phyloP scores from a whole-genome alignment of 2,888 invertebrate genomes.

The Papilio protenor region DNA sequence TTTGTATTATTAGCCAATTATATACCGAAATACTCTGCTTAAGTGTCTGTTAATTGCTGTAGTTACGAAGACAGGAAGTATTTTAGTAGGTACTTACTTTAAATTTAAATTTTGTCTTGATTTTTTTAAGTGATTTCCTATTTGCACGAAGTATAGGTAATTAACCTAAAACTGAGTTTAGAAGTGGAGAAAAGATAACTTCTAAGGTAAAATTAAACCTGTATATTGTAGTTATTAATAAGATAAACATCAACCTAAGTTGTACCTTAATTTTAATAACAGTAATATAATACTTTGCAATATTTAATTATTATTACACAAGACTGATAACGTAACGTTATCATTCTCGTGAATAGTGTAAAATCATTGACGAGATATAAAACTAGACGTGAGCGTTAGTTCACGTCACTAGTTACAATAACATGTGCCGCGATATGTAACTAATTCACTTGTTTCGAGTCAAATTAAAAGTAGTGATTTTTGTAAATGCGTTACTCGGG shows the following conservation, averaged over 20 bases:
- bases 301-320: neutral
- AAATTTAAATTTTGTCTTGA: neutral
- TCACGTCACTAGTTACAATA: too few relatives aligned
- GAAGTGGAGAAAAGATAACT: neutral
- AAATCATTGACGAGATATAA: neutral
- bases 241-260: too few relatives aligned
- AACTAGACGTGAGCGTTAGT: too few relatives aligned
- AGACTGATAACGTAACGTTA: neutral
- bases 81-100: neutral
- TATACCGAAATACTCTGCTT: neutral
- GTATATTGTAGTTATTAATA: neutral
- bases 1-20: constrained; percentile 5
- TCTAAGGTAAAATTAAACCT: neutral
- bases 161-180: neutral
- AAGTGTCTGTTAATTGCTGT: neutral
- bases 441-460: too few relatives aligned
- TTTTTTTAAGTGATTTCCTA: neutral
- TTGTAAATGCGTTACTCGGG: too few relatives aligned
- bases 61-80: neutral
- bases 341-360: neutral
- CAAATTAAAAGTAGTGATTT: too few relatives aligned
- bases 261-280: neutral
- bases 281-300: neutral
- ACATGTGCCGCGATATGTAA: too few relatives aligned
- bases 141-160: neutral